Conservation (phyloP, 2,888 invertebrate species). For the Pecten maximus region DNA sequence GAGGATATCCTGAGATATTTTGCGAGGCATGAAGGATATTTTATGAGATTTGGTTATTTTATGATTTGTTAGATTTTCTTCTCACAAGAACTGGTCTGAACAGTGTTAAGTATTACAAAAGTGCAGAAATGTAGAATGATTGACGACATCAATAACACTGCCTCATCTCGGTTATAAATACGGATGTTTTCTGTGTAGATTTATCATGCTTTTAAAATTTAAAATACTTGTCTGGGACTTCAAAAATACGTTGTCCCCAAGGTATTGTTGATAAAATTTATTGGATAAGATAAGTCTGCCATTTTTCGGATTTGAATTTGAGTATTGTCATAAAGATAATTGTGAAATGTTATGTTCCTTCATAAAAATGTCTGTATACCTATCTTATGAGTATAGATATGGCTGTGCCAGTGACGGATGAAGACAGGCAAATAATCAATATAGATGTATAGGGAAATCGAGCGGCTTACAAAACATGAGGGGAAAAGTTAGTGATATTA, state of each 20-base stretch:
- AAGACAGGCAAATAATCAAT: background rate
- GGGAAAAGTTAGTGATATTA: too few relatives aligned
- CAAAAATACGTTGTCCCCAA: background rate
- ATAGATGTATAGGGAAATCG: background rate
- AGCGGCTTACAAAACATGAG: background rate
- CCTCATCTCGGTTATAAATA: background rate
- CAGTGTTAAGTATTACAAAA: too few relatives aligned
- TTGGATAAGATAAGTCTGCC: slow-evolving; percentile 11
- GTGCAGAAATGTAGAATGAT: background rate
- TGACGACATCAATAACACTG: background rate
- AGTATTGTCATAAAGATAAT: background rate
- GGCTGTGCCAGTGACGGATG: background rate
- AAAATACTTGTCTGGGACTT: background rate
- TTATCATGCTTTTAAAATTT: slow-evolving; percentile 4
- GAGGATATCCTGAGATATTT: too few relatives aligned
- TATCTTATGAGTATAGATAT: background rate
- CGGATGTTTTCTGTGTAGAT: background rate
- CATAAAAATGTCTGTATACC: background rate
- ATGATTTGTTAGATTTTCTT: too few relatives aligned
- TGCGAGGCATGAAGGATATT: too few relatives aligned
- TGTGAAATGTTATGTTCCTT: background rate
- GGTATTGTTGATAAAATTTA: background rate
- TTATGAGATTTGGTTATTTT: too few relatives aligned
- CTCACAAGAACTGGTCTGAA: too few relatives aligned
- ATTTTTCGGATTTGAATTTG: background rate